Conservation (phyloP, 2,888 invertebrate species). For the Microplitis manilae region DNA sequence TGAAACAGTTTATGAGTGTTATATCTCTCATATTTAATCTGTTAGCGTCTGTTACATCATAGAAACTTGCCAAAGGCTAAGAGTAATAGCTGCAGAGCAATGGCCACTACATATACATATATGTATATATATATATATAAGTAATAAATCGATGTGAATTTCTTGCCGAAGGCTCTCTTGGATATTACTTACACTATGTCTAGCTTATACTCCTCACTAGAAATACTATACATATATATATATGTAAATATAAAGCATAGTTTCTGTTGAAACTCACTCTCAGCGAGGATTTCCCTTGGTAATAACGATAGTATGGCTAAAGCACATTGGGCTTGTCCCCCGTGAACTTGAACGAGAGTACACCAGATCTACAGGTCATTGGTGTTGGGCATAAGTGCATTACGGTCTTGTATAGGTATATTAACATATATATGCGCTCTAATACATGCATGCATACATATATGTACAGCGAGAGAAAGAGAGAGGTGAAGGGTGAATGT, state of each 20-base stretch:
- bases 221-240: not conserved
- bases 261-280: slow-evolving; percentile 9
- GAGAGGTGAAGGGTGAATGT: slow-evolving; percentile 8
- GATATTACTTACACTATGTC: slow-evolving; percentile 50
- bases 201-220: slow-evolving; percentile 40
- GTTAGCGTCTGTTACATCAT: no score
- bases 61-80: no score
- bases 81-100: no score
- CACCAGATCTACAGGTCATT: slow-evolving; percentile 29
- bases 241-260: not conserved
- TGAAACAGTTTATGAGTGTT: no score
- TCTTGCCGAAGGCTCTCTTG: slow-evolving; percentile 41
- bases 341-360: slow-evolving; percentile 30
- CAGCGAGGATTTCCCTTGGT: slow-evolving; percentile 41
- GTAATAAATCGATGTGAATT: slow-evolving; percentile 33
- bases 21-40: no score
- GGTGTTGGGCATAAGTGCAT: slow-evolving; percentile 49
- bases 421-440: slow-evolving; percentile 21
- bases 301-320: slow-evolving; percentile 29
- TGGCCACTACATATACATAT: not conserved
- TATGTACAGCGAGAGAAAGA: not conserved
- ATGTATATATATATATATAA: not conserved
- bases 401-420: slow-evolving; percentile 43
- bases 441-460: slow-evolving; percentile 7
- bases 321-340: slow-evolving; percentile 24